phyloP scores from a whole-genome alignment of 2,888 invertebrate genomes.

The Drosophila paranaensis region DNA sequence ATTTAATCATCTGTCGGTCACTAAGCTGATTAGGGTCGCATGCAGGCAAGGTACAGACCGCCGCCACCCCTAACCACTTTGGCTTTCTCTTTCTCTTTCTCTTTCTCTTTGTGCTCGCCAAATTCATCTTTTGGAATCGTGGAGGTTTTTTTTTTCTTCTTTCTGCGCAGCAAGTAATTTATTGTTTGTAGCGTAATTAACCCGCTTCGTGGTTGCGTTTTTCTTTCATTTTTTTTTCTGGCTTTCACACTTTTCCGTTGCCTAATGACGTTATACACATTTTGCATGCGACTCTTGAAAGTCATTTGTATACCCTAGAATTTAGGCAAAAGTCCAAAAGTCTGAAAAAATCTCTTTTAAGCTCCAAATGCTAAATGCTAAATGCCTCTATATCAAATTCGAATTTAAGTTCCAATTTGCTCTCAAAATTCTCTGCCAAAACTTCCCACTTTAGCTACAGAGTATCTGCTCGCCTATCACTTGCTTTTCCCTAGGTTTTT shows the following conservation, averaged over 20 bases:
- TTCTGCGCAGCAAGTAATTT: conserved; percentile 65
- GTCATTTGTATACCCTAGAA: conserved; percentile 33
- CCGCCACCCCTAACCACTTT: background rate
- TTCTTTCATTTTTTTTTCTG: conserved; percentile 18
- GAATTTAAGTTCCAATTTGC: background rate
- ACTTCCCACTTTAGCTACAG: background rate
- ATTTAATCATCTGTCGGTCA: conserved; percentile 68
- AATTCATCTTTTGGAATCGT: conserved; percentile 19
- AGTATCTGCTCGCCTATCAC: conserved; percentile 5
- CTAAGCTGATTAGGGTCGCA: conserved; percentile 79
- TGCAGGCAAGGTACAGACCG: conserved; percentile 2
- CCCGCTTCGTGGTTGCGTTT: conserved; percentile 58
- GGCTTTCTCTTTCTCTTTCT: no score
- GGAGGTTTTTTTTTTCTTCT: conserved; percentile 6
- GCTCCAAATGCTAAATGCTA: background rate
- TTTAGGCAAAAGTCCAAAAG: background rate
- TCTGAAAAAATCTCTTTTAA: background rate
- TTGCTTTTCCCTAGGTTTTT: background rate
- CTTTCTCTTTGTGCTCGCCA: background rate
- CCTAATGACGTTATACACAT: conserved; percentile 53
- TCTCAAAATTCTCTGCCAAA: no score
- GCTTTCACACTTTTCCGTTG: conserved; percentile 57
- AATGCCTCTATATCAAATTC: background rate
- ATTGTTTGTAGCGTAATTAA: conserved; percentile 79
- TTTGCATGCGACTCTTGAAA: conserved; percentile 31